Conservation (phyloP, 1,140 invertebrate genomes). For the Cataglyphis hispanica region DNA sequence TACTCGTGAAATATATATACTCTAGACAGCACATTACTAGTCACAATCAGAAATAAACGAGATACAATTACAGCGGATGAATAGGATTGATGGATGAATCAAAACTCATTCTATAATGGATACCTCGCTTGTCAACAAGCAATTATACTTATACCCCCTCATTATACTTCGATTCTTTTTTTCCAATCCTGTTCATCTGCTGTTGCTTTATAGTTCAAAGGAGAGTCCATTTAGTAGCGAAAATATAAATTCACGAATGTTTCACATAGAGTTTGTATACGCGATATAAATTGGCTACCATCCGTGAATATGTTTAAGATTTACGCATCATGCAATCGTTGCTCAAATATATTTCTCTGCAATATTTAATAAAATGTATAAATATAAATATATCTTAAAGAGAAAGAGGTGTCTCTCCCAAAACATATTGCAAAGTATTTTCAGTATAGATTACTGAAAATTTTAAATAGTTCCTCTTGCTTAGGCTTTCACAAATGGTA, state of each 20-base stretch:
- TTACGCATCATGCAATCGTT: not conserved
- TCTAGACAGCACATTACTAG: conserved; percentile 53
- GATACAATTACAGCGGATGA: conserved; percentile 7
- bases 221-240: conserved; percentile 37
- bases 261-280: not conserved
- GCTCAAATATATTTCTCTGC: conserved; percentile 29
- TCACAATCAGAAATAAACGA: conserved; percentile 45
- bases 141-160: conserved; percentile 37
- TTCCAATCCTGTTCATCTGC: conserved; percentile 4
- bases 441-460: conserved; percentile 38
- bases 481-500: conserved; percentile 35
- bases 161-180: not conserved
- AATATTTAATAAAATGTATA: conserved; percentile 40
- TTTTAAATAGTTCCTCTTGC: not conserved
- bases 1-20: conserved; percentile 50
- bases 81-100: not conserved
- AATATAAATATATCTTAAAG: conserved; percentile 2
- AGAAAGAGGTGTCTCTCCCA: not conserved
- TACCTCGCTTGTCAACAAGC: conserved; percentile 10
- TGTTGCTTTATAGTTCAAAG: conserved; percentile 12
- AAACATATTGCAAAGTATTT: conserved; percentile 22
- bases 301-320: conserved; percentile 8
- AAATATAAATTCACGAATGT: conserved; percentile 41
- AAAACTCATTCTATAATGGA: conserved; percentile 22
- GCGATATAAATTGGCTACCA: conserved; percentile 29